Evolutionary conservation across 1,140 invertebrate species (phyloP), one percentile per base, ranked within the genome.

Genomic region (Drosophila sproati): DNA sequence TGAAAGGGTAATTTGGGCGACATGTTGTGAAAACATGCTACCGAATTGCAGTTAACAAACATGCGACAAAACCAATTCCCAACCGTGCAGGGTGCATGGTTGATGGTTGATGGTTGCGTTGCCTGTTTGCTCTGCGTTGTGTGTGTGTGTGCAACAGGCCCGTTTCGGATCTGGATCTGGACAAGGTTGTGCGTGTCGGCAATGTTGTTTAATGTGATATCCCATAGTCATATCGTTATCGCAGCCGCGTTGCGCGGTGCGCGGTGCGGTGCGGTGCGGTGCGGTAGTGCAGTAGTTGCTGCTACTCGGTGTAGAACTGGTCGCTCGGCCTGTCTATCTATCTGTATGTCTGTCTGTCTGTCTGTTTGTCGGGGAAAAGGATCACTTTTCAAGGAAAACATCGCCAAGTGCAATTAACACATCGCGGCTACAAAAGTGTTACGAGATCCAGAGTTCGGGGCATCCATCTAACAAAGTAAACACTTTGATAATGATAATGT

Each of bases 1-100:
- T 88, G 80, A 83, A 88, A 83, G 83, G 77, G 83, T 88, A 88
- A 88, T 88, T 83, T 88, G 80, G 73, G 83, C 83, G 83, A 88
- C 83, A 88, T 88, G 83, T 88, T 88, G 83, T 80, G 77, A 88
- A 88, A 88, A 88, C 83, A 88, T 88, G 83, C 83, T 88, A 88
- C 83, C 70, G 83, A 74, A 88, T 88, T 87, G 82, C 67, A 78
- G 77, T 88, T 88, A 77, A 88, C 83, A 78, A 88, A 77, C 77
- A 80, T 74, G 79, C 83, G 83, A 88, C 79, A 88, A 43, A 63
- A 54, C 28, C 48, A 20, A 20, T 20, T 20, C 20, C 20, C 20
- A 20, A 20, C 20, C 20, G 1, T 20, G 20, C 20, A 20, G 20
- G 20, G 20, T 20, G 20, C 20, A 20, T 20, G 20, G 20, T 20